phyloP scores from a whole-genome alignment of 2,797 vertebrate species.

The Delichon dasypus region DNA sequence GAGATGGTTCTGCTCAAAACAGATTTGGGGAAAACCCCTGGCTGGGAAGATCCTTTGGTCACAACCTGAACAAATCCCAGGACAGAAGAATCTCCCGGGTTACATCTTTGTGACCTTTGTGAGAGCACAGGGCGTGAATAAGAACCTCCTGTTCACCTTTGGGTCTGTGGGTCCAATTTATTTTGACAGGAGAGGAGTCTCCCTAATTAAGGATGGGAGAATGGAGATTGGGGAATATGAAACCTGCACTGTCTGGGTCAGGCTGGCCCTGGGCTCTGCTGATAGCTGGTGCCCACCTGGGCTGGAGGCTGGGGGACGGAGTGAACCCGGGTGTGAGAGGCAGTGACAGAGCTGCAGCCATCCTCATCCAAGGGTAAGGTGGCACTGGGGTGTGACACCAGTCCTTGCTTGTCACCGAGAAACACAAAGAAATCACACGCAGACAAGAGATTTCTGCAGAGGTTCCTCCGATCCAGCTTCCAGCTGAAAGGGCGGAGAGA shows the following conservation, averaged over 20 bases:
- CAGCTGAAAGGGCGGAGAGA: too few relatives aligned
- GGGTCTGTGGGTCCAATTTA: not conserved
- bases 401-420: too few relatives aligned
- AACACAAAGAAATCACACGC: too few relatives aligned
- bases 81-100: not conserved
- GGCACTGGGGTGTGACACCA: not conserved
- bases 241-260: not conserved
- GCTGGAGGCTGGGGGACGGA: not conserved
- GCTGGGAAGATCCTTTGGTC: not conserved
- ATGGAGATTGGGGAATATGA: not conserved
- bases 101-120: not conserved
- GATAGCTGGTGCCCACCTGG: not conserved
- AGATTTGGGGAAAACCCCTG: not conserved
- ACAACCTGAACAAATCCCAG: not conserved
- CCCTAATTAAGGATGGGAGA: not conserved
- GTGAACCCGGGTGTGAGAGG: not conserved
- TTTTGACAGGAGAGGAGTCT: not conserved
- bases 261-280: not conserved
- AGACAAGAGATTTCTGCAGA: too few relatives aligned
- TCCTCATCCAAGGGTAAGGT: rapidly evolving
- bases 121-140: not conserved
- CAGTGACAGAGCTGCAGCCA: not conserved
- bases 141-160: not conserved
- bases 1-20: not conserved
- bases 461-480: too few relatives aligned